Base-by-base conservation (phyloP, 2,113 vertebrate species). In the Alaudala cheleensis region DNA sequence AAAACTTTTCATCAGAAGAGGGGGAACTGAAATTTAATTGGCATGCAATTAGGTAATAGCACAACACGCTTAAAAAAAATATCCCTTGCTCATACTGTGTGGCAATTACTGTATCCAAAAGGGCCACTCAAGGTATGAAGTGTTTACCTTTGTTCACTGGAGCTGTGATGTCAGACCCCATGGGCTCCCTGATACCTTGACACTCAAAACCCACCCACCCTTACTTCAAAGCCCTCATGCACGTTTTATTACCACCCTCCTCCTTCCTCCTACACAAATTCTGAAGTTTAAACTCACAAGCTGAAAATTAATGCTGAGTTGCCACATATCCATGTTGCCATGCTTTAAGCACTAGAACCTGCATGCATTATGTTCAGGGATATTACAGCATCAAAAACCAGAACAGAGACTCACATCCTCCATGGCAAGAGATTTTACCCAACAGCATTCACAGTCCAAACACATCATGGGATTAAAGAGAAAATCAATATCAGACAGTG, bases 261-360 rank as follows among this genome's bases (percentile, higher is more conserved):
- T 26, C 10, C 14, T 58, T 21, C 21, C 14, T 40, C 3, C 2
- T 2, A 31, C 6, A 57, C 19, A 67, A 76, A 24, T 19, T 24
- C 31, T n/a, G 5, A 74, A 26, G 11, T 50, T 76, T 37, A 87
- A 60, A 19, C 12, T 67, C 14, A 3, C 20, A 56, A 60, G 28
- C 0, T 28, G 28, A 73, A 86, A 80, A 69, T 14, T 10, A 58
- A 79, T 5, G 5, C 28, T 23, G 67, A 51, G 7, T 2, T 71
- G 33, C 10, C 28, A 22, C 0, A 0, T 3, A 28, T 26, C 47
- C 25, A 3, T 14, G 25, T 3, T 18, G 61, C 31, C 44, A 77
- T 18, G 10, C n/a, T 76, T 73, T 70, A 86, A 66, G 37, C 17
- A 12, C 28, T 16, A 37, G 15, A 82, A 80, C 19, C 15, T 49